phyloP scores from a whole-genome alignment of 2,113 vertebrate species.

The Tragelaphus imberbis region DNA sequence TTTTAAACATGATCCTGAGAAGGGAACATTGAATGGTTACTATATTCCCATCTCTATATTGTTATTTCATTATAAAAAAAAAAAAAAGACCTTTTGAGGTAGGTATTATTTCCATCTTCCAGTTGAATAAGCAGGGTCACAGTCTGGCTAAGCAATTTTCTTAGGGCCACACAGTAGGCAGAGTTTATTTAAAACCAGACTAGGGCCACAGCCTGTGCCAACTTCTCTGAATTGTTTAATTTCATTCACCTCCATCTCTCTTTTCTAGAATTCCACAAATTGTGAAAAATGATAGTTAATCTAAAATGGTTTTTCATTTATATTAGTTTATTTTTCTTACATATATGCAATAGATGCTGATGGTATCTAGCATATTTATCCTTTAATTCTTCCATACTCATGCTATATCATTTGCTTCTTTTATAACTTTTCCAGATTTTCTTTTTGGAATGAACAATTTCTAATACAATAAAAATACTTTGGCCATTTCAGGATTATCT shows the following conservation, averaged over 20 bases:
- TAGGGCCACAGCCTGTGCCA: not conserved
- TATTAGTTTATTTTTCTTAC: not conserved
- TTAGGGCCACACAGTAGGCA: not conserved
- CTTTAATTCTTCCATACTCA: not conserved
- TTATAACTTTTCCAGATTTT: not conserved
- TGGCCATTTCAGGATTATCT: constrained; percentile 12
- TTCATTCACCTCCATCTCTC: not conserved
- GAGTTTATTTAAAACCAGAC: not conserved
- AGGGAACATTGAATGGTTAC: not conserved
- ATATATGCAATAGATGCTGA: not conserved
- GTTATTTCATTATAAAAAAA: not conserved
- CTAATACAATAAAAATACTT: constrained; percentile 23
- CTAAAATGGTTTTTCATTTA: not conserved
- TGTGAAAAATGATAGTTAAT: not conserved
- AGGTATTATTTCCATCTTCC: constrained; percentile 17
- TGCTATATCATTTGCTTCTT: not conserved
- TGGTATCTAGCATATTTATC: not conserved
- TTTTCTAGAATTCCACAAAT: not conserved
- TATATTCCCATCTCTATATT: not conserved
- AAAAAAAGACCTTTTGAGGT: constrained; percentile 16
- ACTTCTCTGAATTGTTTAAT: not conserved
- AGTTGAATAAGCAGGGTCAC: not conserved
- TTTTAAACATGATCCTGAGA: not conserved
- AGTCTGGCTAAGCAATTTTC: not conserved
- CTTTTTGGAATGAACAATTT: not conserved